These are phyloP conservation scores for Amblyteles armatorius DNA, from an alignment of 2,888 invertebrate genomes.

Conservation along the genomic window DNA sequence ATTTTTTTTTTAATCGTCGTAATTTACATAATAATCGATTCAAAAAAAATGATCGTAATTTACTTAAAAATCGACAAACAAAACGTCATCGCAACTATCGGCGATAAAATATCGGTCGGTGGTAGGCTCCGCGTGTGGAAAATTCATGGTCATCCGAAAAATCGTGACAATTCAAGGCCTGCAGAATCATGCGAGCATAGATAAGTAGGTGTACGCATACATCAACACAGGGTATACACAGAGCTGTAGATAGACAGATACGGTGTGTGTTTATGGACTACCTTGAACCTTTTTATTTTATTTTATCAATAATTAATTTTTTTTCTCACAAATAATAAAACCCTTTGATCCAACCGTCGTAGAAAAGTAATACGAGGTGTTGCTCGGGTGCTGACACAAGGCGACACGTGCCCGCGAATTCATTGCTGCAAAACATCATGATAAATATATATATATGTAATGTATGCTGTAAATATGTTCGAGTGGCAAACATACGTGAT, in stretches of 20 bases:
- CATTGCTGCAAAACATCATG: constrained; percentile 56
- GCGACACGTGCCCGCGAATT: constrained; percentile 67
- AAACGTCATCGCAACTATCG: neutral
- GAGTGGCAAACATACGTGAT: constrained; percentile 26
- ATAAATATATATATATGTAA: constrained; percentile 41
- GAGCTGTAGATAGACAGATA: constrained; percentile 52
- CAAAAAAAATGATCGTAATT: too few species aligned
- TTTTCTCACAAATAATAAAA: constrained; percentile 27
- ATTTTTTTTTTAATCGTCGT: neutral
- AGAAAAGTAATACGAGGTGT: constrained; percentile 41
- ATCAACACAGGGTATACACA: constrained; percentile 44
- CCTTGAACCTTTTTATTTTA: constrained; percentile 48
- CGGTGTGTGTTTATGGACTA: constrained; percentile 41
- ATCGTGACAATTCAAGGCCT: constrained; percentile 34
- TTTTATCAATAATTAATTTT: neutral
- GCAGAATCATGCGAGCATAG: constrained; percentile 61
- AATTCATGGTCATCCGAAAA: constrained; percentile 42
- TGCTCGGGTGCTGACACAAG: constrained; percentile 69
- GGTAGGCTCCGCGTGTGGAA: constrained; percentile 46
- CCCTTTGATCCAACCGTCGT: constrained; percentile 63
- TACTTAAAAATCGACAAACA: too few species aligned
- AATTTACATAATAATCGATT: neutral
- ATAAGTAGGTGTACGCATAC: constrained; percentile 56
- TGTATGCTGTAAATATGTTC: constrained; percentile 11
- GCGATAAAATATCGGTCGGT: constrained; percentile 27